Conservation (phyloP, 2,797 vertebrate species). For the Esox masquinongy region DNA sequence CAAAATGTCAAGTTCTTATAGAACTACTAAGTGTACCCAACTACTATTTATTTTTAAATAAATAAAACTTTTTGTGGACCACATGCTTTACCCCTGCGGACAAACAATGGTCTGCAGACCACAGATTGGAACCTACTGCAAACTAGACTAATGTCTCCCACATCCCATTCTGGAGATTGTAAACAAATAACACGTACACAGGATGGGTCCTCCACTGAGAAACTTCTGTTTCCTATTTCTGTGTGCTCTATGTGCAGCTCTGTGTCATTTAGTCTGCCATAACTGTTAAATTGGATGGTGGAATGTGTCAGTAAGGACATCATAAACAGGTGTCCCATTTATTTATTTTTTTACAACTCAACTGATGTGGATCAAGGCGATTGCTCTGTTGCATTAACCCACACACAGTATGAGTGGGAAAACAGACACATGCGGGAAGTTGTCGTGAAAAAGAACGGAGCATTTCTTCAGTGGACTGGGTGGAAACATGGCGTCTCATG, state of each 20-base stretch:
- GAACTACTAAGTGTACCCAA: too few relatives aligned
- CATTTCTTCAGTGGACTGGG: slow-evolving; percentile 52
- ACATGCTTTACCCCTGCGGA: too few relatives aligned
- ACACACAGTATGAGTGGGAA: slow-evolving; percentile 44
- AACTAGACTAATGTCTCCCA: background rate
- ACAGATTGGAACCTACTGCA: background rate
- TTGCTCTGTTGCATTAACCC: slow-evolving; percentile 22
- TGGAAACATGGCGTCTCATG: slow-evolving; percentile 64
- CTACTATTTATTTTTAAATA: too few relatives aligned
- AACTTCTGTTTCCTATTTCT: slow-evolving; percentile 13
- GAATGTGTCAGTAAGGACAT: slow-evolving; percentile 30
- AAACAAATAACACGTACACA: slow-evolving; percentile 11
- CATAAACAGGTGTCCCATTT: slow-evolving; percentile 53
- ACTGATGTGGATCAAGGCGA: slow-evolving; percentile 34
- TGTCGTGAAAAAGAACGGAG: slow-evolving; percentile 35
- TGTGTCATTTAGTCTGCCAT: slow-evolving; percentile 25
- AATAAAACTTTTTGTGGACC: too few relatives aligned
- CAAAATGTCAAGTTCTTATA: too few relatives aligned
- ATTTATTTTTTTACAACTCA: slow-evolving; percentile 28
- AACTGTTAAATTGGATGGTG: slow-evolving; percentile 29
- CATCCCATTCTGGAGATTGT: background rate
- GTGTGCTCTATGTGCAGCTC: slow-evolving; percentile 8
- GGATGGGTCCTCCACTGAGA: background rate
- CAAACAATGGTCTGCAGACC: background rate
- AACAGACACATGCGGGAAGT: slow-evolving; percentile 51